phyloP scores from a whole-genome alignment of 2,888 invertebrate species.

The Lordiphosa fenestrarum region DNA sequence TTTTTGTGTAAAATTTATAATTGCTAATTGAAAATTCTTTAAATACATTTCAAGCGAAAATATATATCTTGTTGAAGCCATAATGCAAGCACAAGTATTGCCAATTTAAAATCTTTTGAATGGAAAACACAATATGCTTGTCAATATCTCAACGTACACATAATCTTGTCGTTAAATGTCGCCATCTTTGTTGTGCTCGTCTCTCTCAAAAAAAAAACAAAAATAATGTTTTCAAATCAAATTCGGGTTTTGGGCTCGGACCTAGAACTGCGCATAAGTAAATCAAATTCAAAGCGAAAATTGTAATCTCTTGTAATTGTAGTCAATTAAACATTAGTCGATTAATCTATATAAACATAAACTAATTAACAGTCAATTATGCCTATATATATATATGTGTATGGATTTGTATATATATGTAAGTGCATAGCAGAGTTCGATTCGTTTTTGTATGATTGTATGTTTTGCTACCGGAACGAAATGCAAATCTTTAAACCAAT shows the following conservation, averaged over 20 bases:
- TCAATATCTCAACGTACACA: constrained; percentile 53
- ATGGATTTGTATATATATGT: constrained; percentile 44
- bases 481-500: constrained; percentile 35
- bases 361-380: constrained; percentile 61
- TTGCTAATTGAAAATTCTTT: constrained; percentile 2
- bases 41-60: too few species aligned
- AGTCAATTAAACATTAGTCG: constrained; percentile 63
- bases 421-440: constrained; percentile 1
- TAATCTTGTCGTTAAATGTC: constrained; percentile 46
- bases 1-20: constrained; percentile 22
- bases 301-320: constrained; percentile 66
- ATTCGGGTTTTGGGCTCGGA: constrained; percentile 7
- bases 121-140: constrained; percentile 41
- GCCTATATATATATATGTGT: constrained; percentile 16
- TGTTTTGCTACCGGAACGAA: constrained; percentile 22
- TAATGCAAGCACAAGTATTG: constrained; percentile 39
- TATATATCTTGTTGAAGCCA: constrained; percentile 23
- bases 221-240: constrained; percentile 38
- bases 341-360: constrained; percentile 19
- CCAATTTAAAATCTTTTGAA: constrained; percentile 32
- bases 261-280: too few species aligned
- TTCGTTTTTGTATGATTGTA: constrained; percentile 27
- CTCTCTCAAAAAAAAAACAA: constrained; percentile 30
- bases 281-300: constrained; percentile 18
- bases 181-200: constrained; percentile 51